Evolutionary conservation across 2,888 invertebrate species (phyloP).

Genomic region (Oscheius onirici): DNA sequence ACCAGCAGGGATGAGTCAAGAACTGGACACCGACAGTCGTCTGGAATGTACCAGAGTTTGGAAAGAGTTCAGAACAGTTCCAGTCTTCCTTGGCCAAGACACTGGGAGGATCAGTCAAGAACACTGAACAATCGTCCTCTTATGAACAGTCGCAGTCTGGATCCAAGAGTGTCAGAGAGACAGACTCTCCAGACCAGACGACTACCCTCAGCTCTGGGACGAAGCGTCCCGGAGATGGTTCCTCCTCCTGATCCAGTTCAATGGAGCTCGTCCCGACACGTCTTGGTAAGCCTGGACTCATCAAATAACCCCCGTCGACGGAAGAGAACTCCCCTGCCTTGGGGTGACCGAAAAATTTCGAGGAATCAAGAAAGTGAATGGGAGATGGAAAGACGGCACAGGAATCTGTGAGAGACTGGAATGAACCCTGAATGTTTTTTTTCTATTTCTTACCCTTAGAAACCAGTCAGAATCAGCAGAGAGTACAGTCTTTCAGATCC

Average conservation of each 20-base stretch:
- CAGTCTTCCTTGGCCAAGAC: too few relatives aligned
- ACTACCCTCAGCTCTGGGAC: not conserved
- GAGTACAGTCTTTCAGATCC: constrained; percentile 46
- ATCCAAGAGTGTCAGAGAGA: not conserved
- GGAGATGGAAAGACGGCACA: constrained; percentile 1
- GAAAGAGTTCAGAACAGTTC: too few relatives aligned
- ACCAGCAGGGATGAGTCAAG: too few relatives aligned
- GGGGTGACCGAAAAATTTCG: not conserved
- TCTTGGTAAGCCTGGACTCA: not conserved
- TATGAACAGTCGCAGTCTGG: not conserved
- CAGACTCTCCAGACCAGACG: not conserved
- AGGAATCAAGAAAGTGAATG: constrained; percentile 9
- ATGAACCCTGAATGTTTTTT: not conserved
- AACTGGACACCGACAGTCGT: too few relatives aligned
- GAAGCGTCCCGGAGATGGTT: not conserved
- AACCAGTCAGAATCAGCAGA: too few relatives aligned
- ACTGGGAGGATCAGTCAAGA: too few relatives aligned
- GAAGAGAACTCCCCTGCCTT: not conserved
- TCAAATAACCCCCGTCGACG: not conserved
- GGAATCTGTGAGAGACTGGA: constrained; percentile 2
- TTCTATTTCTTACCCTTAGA: not conserved
- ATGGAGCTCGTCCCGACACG: not conserved
- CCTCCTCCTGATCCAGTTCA: not conserved
- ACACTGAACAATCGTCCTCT: not conserved
- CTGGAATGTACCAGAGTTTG: too few relatives aligned